phyloP scores from a whole-genome alignment of 1,140 invertebrate genomes.

The Temnothorax nylanderi region DNA sequence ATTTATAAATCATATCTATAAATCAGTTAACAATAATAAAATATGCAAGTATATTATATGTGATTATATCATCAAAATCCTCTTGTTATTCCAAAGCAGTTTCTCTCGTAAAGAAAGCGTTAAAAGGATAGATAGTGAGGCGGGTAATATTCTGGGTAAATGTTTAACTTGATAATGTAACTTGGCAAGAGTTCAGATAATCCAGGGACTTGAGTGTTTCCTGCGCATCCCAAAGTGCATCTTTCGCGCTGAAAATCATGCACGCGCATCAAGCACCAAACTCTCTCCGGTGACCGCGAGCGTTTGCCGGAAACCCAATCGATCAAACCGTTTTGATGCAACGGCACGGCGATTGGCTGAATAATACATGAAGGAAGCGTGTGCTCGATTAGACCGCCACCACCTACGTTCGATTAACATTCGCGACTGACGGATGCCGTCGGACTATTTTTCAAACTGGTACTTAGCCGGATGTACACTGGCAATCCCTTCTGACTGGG shows the following conservation, averaged over 20 bases:
- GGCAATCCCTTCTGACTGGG: constrained; percentile 61
- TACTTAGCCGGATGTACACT: constrained; percentile 49
- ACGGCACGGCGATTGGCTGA: constrained; percentile 61
- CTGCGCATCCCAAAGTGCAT: not conserved
- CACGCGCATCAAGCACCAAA: not conserved
- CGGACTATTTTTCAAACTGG: constrained; percentile 34
- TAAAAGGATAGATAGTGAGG: not conserved
- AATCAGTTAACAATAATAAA: not conserved
- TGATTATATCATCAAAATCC: not conserved
- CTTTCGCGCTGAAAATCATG: constrained; percentile 34
- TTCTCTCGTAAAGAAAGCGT: not conserved
- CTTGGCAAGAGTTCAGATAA: not conserved
- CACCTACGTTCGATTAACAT: constrained; percentile 66
- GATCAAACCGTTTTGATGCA: constrained; percentile 67
- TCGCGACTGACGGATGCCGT: constrained; percentile 27
- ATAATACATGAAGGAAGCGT: constrained; percentile 68
- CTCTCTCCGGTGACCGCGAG: constrained; percentile 13
- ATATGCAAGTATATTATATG: not conserved
- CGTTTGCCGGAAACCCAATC: constrained; percentile 58
- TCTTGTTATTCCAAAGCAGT: not conserved
- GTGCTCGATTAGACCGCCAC: constrained; percentile 55
- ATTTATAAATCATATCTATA: not conserved
- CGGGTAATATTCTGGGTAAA: constrained; percentile 7
- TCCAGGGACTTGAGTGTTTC: not conserved
- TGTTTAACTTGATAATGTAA: constrained; percentile 30